These are phyloP conservation scores for Drosophila buzzatii DNA, from an alignment of 2,888 invertebrate genomes.

Conservation along the genomic window DNA sequence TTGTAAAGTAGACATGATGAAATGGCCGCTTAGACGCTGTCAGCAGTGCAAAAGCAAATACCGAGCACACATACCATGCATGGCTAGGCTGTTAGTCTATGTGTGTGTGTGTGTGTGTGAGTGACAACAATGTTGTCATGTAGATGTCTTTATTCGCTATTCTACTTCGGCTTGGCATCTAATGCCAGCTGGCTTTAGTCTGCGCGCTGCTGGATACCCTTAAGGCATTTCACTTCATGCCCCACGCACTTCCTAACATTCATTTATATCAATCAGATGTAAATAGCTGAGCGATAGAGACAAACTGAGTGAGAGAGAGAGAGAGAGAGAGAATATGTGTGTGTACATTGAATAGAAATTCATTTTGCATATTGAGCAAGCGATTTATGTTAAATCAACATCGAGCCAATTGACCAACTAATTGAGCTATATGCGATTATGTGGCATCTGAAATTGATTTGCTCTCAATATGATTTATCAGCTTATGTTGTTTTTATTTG, in stretches of 20 bases:
- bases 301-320: background rate
- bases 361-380: conserved; percentile 37
- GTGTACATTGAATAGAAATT: conserved; percentile 15
- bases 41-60: conserved; percentile 62
- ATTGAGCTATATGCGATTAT: conserved; percentile 47
- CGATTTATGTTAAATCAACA: conserved; percentile 46
- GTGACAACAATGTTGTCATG: conserved; percentile 67
- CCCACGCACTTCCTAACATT: background rate
- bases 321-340: background rate
- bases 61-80: conserved; percentile 19
- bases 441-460: conserved; percentile 17
- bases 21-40: conserved; percentile 78
- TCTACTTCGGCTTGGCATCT: conserved; percentile 33
- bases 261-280: conserved; percentile 61
- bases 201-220: conserved; percentile 14
- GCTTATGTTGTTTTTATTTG: conserved; percentile 15
- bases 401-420: conserved; percentile 52
- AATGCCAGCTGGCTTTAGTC: conserved; percentile 16
- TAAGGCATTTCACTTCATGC: conserved; percentile 1
- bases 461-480: conserved; percentile 27
- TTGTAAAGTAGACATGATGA: conserved; percentile 75
- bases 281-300: conserved; percentile 45
- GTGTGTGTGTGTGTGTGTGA: conserved; percentile 12
- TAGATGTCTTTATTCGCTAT: conserved; percentile 57
- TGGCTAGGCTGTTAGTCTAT: conserved; percentile 5